Conservation (phyloP, 1,140 invertebrate genomes). For the Delia radicum region DNA sequence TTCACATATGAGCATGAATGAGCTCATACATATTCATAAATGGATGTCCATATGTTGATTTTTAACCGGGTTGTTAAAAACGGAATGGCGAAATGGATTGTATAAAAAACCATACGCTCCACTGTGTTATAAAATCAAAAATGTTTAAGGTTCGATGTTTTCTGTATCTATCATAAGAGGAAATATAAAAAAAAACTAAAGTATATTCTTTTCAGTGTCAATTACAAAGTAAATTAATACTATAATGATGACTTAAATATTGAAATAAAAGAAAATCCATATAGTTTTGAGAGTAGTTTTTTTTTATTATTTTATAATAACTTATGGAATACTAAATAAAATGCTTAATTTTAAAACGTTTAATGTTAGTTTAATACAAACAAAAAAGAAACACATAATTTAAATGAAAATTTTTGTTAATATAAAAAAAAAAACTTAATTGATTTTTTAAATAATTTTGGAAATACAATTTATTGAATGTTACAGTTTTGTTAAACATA, state of each 20-base stretch:
- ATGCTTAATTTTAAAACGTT: slow-evolving; percentile 10
- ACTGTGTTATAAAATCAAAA: no score
- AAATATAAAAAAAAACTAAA: neutral
- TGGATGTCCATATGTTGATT: no score
- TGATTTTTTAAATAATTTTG: neutral
- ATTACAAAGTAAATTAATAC: neutral
- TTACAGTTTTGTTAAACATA: no score
- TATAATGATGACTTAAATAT: no score
- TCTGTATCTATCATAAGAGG: no score
- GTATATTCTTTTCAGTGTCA: neutral
- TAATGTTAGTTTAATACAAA: neutral
- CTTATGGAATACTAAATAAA: slow-evolving; percentile 6
- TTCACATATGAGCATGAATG: no score
- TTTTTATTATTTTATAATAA: slow-evolving; percentile 8
- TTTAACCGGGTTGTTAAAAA: no score
- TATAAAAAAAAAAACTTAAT: neutral
- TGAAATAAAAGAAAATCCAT: neutral
- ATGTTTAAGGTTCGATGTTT: no score
- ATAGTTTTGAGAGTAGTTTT: slow-evolving; percentile 4
- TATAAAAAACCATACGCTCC: no score
- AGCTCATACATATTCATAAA: no score
- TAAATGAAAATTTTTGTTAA: neutral
- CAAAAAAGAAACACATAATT: slow-evolving; percentile 4
- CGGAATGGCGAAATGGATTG: no score
- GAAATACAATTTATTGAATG: neutral